Base-by-base conservation (phyloP, 1,140 invertebrate species). In the Drosophila setifemur region DNA sequence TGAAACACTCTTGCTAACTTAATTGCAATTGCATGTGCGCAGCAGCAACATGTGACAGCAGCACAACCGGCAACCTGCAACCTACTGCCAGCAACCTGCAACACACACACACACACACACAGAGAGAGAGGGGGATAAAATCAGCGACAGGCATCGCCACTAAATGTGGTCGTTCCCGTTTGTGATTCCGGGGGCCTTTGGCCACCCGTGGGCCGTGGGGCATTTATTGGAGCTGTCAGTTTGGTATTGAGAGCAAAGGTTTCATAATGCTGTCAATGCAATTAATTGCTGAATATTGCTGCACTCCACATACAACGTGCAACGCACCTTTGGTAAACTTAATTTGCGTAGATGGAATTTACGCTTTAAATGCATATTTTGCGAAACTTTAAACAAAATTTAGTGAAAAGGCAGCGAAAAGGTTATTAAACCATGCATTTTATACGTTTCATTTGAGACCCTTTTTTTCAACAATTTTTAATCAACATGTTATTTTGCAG, bases 211-310 rank as follows among this genome's bases (percentile, higher is more conserved):
- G 49, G 48, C 55, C 71, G 35, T 39, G 53, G 70, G 48, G 40
- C 60, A 69, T 82, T 69, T 78, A 73, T 67, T 54, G 54, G 42
- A 63, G 44, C 79, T 83, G 79, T 83, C 79, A 83, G 54, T 39
- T 64, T 37, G 74, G 64, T 40, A 78, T 83, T 78, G 66, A 67
- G 68, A 45, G 60, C 66, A 70, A 71, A 72, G 58, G 71, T 72
- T 60, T 85, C 79, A 85, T 74, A 85, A 74, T 85, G 74, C 70
- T 85, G 74, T 74, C 79, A 78, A 72, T 83, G 79, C 71, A 83
- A 83, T 83, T 83, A 83, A 83, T 85, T 85, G 74, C 79, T 85
- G 69, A 77, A 83, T 78, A 78, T 67, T 55, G 48, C 42, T 16
- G 37, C 26, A 26, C 50, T 40, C 35, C 37, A 55, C 25, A 42